Evolutionary conservation across 2,797 vertebrate species (phyloP).

Genomic region (Chloroceryle inda): DNA sequence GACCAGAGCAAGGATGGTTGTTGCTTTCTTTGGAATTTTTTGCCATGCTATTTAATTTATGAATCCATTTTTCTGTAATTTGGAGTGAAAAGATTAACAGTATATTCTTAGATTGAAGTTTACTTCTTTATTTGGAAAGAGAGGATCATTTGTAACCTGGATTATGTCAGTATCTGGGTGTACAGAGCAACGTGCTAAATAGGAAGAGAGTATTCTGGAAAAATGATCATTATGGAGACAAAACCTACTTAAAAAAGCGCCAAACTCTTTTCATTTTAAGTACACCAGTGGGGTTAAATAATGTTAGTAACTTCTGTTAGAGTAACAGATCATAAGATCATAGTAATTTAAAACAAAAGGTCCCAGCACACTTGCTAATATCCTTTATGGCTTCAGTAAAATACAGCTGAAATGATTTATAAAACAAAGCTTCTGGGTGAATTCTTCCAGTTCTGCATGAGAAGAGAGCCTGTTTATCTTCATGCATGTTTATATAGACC

Average conservation of each 20-base stretch:
- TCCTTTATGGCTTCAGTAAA: slow-evolving; percentile 59
- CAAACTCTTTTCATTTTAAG: background rate
- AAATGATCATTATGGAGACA: background rate
- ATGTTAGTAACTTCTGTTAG: slow-evolving; percentile 44
- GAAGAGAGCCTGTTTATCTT: slow-evolving; percentile 61
- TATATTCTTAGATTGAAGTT: background rate
- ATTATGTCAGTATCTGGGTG: background rate
- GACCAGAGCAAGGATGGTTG: background rate
- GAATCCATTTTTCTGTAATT: background rate
- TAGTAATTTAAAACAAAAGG: slow-evolving; percentile 53
- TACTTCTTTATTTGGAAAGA: background rate
- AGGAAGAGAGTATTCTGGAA: background rate
- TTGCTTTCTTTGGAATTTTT: background rate
- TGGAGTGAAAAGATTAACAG: background rate
- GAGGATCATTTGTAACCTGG: background rate
- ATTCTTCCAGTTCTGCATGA: slow-evolving; percentile 51
- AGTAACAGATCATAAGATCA: slow-evolving; percentile 22
- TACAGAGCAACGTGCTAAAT: background rate
- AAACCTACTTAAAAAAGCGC: slow-evolving; percentile 10
- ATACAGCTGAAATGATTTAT: slow-evolving; percentile 56
- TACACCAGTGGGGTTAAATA: slow-evolving; percentile 37
- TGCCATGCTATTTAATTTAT: background rate
- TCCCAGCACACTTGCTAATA: slow-evolving; percentile 9
- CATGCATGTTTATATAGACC: slow-evolving; percentile 54
- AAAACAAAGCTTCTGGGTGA: slow-evolving; percentile 32